These are phyloP conservation scores for Amiota minor DNA, from an alignment of 2,888 invertebrate species.

Conservation along the genomic window DNA sequence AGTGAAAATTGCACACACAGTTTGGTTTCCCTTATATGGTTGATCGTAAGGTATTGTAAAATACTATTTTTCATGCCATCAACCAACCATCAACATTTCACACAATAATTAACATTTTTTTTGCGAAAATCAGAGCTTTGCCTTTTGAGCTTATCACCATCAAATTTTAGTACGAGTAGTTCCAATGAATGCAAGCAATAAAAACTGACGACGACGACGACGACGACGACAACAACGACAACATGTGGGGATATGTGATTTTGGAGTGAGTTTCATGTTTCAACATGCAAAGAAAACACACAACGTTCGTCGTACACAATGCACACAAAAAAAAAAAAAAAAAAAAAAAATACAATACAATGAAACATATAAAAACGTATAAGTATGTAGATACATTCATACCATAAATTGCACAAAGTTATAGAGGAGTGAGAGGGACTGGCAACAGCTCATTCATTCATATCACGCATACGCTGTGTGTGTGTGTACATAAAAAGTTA, in stretches of 20 bases:
- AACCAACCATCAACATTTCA: constrained; percentile 19
- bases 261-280: background rate
- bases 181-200: too few species aligned
- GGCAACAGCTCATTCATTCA: constrained; percentile 18
- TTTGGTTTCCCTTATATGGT: too few species aligned
- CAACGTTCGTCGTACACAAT: too few species aligned
- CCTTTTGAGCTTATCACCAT: constrained; percentile 9
- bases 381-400: too few species aligned
- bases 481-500: constrained; percentile 62
- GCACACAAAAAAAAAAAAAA: background rate
- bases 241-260: background rate
- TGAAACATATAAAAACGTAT: background rate
- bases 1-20: too few species aligned
- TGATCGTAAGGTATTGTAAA: too few species aligned
- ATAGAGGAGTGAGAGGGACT: too few species aligned
- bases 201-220: too few species aligned
- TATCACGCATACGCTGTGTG: constrained; percentile 64
- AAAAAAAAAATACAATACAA: background rate
- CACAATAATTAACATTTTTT: constrained; percentile 27
- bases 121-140: too few species aligned
- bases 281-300: background rate
- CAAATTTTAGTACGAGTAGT: background rate
- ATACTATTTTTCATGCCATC: background rate
- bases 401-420: constrained; percentile 1
- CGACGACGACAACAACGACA: background rate